Conservation (phyloP, 2,888 invertebrate genomes). For the Empis stercorea region DNA sequence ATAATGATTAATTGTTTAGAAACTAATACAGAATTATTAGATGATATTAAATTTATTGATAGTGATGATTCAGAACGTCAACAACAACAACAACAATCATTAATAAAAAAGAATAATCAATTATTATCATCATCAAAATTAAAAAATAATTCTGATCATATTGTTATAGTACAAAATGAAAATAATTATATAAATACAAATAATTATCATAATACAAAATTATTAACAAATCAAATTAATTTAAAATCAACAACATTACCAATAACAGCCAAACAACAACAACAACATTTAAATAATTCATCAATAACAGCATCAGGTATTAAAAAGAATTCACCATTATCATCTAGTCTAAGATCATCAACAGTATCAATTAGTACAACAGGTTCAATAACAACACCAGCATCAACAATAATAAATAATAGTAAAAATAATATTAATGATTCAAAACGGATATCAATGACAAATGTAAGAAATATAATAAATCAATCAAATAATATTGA, state of each 20-base stretch:
- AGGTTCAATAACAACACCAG: slow-evolving; percentile 7
- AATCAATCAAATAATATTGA: slow-evolving; percentile 1
- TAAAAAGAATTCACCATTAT: background rate
- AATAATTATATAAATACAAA: background rate
- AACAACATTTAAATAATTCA: background rate
- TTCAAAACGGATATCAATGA: too few species aligned
- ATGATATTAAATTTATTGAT: slow-evolving; percentile 20
- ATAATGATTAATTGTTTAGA: slow-evolving; percentile 11
- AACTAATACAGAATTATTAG: slow-evolving; percentile 10
- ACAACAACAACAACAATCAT: slow-evolving; percentile 15
- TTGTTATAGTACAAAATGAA: background rate
- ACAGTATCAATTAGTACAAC: background rate
- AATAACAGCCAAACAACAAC: slow-evolving; percentile 11
- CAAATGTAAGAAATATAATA: background rate
- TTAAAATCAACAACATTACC: slow-evolving; percentile 10
- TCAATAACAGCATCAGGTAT: background rate
- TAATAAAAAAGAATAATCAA: background rate
- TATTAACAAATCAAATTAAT: background rate
- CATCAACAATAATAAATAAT: slow-evolving; percentile 17
- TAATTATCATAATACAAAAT: background rate
- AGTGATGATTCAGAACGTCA: slow-evolving; percentile 15
- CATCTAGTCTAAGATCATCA: background rate
- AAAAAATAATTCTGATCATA: background rate
- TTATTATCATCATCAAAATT: slow-evolving; percentile 1
- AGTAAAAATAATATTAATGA: slow-evolving; percentile 8